Base-by-base conservation (phyloP, 2,888 invertebrate species). In the Microplitis deprimator region DNA sequence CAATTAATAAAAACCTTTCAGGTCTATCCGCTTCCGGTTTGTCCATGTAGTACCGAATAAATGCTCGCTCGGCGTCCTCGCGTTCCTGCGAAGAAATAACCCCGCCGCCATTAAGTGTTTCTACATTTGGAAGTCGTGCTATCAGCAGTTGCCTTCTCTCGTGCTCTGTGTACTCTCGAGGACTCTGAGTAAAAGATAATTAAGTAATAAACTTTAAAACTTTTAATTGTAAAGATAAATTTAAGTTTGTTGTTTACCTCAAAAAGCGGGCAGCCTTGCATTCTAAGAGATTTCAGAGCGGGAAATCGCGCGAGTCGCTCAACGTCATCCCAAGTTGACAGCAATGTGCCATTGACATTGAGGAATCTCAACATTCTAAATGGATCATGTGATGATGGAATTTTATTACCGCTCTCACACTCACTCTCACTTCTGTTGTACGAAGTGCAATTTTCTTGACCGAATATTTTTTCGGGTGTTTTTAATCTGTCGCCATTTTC, bases 41-140 rank as follows among this genome's bases (percentile, higher is more conserved):
- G 87, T 97, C 95, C 95, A 96, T 95, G 89, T 96, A 98, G 88
- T 96, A 94, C 78, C 98, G 92, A 84, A 98, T 96, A 90, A 98
- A 98, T 81, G 97, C 96, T 79, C 98, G 92, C 89, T 98, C 98
- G 13, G 98, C 96, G 86, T 97, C 95, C 89, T 97, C 97, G 77
- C 97, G 92, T 89, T 98, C 98, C 83, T 96, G 95, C 0, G 92
- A 92, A 59, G 94, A 94, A 82, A 98, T 96, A 13, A 93, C 93
- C 17, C 95, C 96, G 76, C 98, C 97, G 0, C 98, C 98, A 91
- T 98, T 98, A 64, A 98, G 91, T 73, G 95, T 95, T 81, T 93
- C 92, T 68, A 98, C 94, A 88, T 94, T 95, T 61, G 97, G 97
- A 79, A 98, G 91, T 80, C 97, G 92, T 10, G 97, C 97, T 70